Conservation (phyloP, 2,888 invertebrate species). For the Machimus rusticus region DNA sequence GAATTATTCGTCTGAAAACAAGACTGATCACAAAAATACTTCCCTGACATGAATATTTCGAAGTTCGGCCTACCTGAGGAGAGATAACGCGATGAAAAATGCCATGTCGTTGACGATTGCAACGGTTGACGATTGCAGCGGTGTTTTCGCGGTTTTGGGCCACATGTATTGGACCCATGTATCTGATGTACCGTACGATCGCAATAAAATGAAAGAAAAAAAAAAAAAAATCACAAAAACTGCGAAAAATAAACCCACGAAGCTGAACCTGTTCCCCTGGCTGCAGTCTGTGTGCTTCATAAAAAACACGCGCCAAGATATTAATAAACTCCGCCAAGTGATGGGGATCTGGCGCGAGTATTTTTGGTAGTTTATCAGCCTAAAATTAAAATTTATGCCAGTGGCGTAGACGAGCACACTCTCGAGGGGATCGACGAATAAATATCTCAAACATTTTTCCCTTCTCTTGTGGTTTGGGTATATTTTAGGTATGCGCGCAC, state of each 20-base stretch:
- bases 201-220: not conserved
- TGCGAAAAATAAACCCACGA: not conserved
- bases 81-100: not conserved
- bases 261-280: not conserved
- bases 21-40: not conserved
- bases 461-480: not conserved
- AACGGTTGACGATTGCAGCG: not conserved
- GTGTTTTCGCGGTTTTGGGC: not conserved
- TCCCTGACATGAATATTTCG: not conserved
- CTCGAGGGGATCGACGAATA: not conserved
- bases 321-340: conserved; percentile 44
- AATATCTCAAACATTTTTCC: not conserved
- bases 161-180: not conserved
- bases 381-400: conserved; percentile 45
- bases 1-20: not conserved
- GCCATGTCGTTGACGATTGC: not conserved
- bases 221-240: conserved; percentile 6
- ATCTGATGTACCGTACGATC: not conserved
- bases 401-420: conserved; percentile 29
- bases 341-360: conserved; percentile 39
- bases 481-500: conserved; percentile 13
- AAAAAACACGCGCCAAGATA: conserved; percentile 37
- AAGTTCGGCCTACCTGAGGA: not conserved
- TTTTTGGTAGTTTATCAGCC: conserved; percentile 45
- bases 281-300: not conserved